These are phyloP conservation scores for Brachymystax lenok DNA, from an alignment of 2,797 vertebrate genomes.

Conservation along the genomic window DNA sequence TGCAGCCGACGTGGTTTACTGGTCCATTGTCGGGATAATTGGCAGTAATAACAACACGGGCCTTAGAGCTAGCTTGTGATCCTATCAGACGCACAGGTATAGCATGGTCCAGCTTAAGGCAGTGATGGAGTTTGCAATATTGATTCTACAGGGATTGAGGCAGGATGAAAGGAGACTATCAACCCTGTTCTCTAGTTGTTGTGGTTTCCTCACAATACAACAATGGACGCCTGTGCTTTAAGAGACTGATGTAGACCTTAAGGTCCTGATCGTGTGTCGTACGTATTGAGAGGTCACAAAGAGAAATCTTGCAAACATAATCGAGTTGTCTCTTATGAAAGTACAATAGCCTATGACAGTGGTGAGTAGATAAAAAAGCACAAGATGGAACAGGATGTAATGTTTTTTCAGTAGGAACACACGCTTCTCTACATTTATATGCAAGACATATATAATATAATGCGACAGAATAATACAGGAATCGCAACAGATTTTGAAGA, in stretches of 20 bases:
- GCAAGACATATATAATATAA: background rate
- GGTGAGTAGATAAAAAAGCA: too few species aligned
- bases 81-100: background rate
- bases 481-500: constrained; percentile 1
- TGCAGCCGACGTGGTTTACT: too few species aligned
- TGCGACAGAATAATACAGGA: background rate
- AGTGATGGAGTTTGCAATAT: background rate
- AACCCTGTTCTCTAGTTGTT: background rate
- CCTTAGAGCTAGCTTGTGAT: background rate
- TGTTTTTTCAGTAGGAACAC: background rate
- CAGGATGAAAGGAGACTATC: background rate
- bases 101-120: background rate
- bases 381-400: too few species aligned
- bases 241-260: background rate
- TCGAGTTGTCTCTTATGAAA: background rate
- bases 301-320: background rate
- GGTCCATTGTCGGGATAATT: background rate
- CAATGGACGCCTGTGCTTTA: background rate
- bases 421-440: background rate
- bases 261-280: background rate
- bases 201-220: background rate
- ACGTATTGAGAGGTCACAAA: background rate
- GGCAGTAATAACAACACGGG: background rate
- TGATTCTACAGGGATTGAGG: constrained; percentile 3
- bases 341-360: background rate